These are phyloP conservation scores for Trinorchestia longiramus DNA, from an alignment of 1,140 invertebrate genomes.

Conservation along the genomic window DNA sequence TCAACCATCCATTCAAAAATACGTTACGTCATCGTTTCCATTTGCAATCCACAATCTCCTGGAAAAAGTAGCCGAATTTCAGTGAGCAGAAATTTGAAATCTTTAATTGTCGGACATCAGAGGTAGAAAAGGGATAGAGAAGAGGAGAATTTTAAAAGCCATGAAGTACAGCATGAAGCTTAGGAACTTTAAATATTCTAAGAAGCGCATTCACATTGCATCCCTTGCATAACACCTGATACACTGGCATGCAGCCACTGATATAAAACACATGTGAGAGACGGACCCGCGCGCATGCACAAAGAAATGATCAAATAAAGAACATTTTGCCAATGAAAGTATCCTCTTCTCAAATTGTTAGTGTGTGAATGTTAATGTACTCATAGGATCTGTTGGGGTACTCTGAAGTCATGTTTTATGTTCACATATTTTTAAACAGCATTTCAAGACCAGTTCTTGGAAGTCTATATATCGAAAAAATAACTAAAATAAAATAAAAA, in stretches of 20 bases:
- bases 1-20: not conserved
- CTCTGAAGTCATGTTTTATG: not conserved
- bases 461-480: too few relatives aligned
- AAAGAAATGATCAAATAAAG: not conserved
- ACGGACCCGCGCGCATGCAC: not conserved
- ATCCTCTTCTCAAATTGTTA: not conserved
- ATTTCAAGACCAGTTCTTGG: too few relatives aligned
- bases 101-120: not conserved
- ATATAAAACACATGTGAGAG: not conserved
- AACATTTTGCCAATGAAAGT: not conserved
- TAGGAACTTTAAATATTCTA: not conserved
- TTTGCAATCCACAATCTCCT: not conserved
- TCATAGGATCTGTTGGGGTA: not conserved
- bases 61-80: not conserved
- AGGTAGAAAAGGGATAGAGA: not conserved
- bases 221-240: not conserved
- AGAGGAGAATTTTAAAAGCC: not conserved
- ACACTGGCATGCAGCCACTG: not conserved
- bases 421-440: too few relatives aligned
- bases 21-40: not conserved
- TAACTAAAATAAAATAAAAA: too few relatives aligned
- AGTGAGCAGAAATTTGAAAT: not conserved
- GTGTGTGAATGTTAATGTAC: not conserved
- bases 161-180: not conserved
- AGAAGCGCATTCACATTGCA: not conserved